Evolutionary conservation across 2,113 vertebrate genomes (phyloP), one percentile per base, ranked within the genome.

Genomic region (Balaenoptera acutorostrata): DNA sequence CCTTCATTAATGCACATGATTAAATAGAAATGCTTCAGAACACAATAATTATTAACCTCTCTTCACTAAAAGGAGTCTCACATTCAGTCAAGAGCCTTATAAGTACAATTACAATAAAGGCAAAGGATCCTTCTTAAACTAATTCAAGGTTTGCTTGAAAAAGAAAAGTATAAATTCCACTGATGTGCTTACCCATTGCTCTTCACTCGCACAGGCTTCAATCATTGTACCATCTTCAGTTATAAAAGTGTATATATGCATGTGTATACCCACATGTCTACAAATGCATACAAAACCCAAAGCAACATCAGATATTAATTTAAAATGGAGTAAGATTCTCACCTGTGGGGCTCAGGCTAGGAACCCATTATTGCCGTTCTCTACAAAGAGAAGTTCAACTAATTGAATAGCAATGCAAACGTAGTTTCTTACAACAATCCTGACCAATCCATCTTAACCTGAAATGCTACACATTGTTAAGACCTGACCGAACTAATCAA

Each of bases 1-100:
- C 68, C 64, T 96, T 84, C 31, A 44, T 75, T 86, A 96, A 81
- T 64, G 77, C 20, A 80, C 2, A 61, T 52, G 33, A 63, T 74
- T 94, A 90, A 95, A 90, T 11, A 88, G 8, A 88, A 81, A 74
- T 85, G 64, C 78, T 61, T 83, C 52, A 82, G 46, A 96, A 82
- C 61, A 94, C 25, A 90, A 68, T 89, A 75, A 96, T 68, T 83
- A 91, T 75, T 77, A 87, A 71, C 39, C 29, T 81, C 7, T 66
- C 15, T 87, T 72, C n/a, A 63, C n/a, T 85, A 23, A 63, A 89
- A 90, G 39, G n/a, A 87, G 7, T 44, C 8, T 86, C 31, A 33
- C 7, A 55, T 52, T 75, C 6, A 84, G n/a, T 74, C 41, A 90
- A 75, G 55, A 68, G 41, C 74, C 29, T 77, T 64, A 17, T 44